Evolutionary conservation across 37 sponge, comb jelly and placozoan genomes (phyloP), one percentile per base, ranked within the genome.

Genomic region (Haliclona indistincta): DNA sequence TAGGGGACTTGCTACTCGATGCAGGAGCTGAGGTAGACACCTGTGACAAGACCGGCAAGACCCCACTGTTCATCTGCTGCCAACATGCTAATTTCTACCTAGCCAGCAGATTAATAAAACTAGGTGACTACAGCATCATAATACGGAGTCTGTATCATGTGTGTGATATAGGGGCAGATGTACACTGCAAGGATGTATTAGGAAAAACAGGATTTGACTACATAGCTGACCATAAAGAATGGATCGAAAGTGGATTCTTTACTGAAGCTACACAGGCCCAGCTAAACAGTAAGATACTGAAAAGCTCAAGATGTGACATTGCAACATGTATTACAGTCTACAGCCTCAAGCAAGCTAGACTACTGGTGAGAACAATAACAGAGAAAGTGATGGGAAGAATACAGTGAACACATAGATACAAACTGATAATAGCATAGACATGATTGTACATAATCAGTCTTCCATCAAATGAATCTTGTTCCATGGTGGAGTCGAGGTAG

Each of bases 211-310:
- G 85, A 0, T 89, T 89, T 75, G 90, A 89, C 56, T 84, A 76
- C 42, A 44, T 88, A 20, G 71, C 39, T 37, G 86, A 93, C 36
- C 68, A 82, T 63, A 77, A 93, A 23, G 89, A 88, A 61, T 93
- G 94, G 94, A 85, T 88, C 20, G 72, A 73, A 38, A 79, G 89
- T 38, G 89, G 94, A 19, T 63, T 60, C 54, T 87, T 93, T 49
- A 64, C 64, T 28, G 83, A 81, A 13, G 63, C 68, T 25, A 62
- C 75, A 32, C 63, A 42, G 23, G 64, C 72, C 17, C 33, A n/a
- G 45, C 54, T 85, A 49, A 85, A 77, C 71, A 80, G 86, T 83
- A 23, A 64, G 6, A 28, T 34, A 11, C 10, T 66, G 42, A 35
- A 11, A 38, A 4, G 19, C 10, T 66, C n/a, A 66, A 11, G 11